A percentile compares a stretch with the other conserved stretches of the same genome.
phyloP scores from a whole-genome alignment of 2,113 vertebrate genomes.

The Vombatus ursinus region DNA sequence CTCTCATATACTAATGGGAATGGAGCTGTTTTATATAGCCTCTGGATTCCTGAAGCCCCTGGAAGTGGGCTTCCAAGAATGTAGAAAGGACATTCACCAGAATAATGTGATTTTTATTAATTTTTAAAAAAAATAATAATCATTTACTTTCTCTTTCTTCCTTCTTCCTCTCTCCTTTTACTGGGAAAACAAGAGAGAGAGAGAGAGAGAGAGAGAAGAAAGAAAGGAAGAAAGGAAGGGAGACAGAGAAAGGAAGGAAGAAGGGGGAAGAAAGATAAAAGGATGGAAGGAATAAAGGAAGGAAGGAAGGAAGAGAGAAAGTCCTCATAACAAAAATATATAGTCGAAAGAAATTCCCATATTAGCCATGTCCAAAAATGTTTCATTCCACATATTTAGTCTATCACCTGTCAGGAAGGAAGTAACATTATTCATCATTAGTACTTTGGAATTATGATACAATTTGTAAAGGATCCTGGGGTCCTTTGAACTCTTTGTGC shows the following conservation, averaged over 20 bases:
- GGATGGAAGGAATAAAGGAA: too few relatives aligned
- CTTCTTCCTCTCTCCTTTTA: neutral
- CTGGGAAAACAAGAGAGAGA: neutral
- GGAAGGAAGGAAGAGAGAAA: neutral
- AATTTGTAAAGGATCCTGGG: neutral
- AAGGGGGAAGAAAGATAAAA: too few relatives aligned
- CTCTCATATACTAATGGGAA: neutral
- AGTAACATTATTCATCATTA: neutral
- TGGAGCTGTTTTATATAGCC: neutral
- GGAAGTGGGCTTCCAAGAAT: neutral
- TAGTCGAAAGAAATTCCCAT: neutral
- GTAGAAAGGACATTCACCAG: neutral
- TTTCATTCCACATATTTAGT: neutral
- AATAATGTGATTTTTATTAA: neutral
- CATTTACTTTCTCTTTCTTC: too few relatives aligned
- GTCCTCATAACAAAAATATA: neutral
- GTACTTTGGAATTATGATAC: neutral
- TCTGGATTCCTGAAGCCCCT: neutral
- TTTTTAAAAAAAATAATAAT: neutral
- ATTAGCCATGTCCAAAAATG: neutral
- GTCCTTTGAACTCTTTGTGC: neutral
- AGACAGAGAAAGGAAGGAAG: neutral
- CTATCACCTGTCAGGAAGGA: neutral
- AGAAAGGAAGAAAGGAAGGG: neutral
- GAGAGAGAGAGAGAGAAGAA: neutral